Percentiles rank a stretch among this genome's conserved stretches.
phyloP scores from a whole-genome alignment of 2,113 vertebrate species.

The Colius striatus region DNA sequence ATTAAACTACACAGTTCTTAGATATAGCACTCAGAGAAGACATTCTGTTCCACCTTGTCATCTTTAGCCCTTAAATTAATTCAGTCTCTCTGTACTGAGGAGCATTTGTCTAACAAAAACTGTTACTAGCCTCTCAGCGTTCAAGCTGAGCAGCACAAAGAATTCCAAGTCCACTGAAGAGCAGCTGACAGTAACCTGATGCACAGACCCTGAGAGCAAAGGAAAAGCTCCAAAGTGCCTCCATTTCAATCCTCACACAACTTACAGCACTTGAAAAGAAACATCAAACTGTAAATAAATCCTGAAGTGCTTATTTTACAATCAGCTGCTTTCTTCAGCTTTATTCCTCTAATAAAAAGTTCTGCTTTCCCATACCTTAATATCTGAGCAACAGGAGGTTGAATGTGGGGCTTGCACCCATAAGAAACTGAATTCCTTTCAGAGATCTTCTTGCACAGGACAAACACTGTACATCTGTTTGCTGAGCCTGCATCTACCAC shows the following conservation, averaged over 20 bases:
- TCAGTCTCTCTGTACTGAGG: background rate
- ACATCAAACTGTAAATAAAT: too few relatives aligned
- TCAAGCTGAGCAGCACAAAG: background rate
- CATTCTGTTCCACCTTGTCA: background rate
- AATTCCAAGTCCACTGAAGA: background rate
- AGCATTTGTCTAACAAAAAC: background rate
- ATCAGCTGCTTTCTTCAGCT: background rate
- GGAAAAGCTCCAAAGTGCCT: background rate
- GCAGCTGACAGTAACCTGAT: background rate
- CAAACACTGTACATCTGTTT: background rate
- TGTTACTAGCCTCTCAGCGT: background rate
- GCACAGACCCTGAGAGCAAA: background rate
- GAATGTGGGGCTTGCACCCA: background rate
- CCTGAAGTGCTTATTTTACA: too few relatives aligned
- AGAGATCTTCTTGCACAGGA: background rate
- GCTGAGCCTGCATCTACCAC: background rate
- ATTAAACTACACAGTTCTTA: background rate
- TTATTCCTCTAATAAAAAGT: background rate
- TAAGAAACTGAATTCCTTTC: background rate
- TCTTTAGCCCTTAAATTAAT: background rate
- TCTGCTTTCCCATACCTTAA: conserved; percentile 21
- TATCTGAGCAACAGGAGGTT: background rate
- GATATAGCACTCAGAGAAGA: background rate
- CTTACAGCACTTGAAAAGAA: background rate
- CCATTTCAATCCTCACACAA: background rate